phyloP scores from a whole-genome alignment of 2,797 vertebrate species.

The Cuniculus paca region DNA sequence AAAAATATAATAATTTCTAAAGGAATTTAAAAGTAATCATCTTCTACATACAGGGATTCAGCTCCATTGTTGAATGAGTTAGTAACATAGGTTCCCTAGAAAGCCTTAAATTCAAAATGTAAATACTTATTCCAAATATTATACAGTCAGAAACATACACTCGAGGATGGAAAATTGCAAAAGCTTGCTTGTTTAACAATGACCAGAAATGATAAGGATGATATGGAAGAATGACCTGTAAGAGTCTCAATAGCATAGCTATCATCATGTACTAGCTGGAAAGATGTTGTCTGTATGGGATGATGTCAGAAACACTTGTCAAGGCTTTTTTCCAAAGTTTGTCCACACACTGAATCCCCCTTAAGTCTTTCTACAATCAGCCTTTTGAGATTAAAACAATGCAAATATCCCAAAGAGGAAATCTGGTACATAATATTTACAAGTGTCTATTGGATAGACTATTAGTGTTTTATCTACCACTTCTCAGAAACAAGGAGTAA shows the following conservation, averaged over 20 bases:
- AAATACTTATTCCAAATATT: conserved; percentile 21
- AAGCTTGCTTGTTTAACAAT: neutral
- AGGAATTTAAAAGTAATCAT: neutral
- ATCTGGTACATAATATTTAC: neutral
- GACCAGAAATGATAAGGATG: neutral
- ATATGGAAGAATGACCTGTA: neutral
- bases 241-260: neutral
- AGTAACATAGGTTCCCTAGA: neutral
- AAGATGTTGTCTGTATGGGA: neutral
- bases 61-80: neutral
- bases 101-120: conserved; percentile 46
- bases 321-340: neutral
- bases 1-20: neutral
- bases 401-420: neutral
- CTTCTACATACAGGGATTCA: neutral
- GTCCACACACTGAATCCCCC: neutral
- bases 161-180: neutral
- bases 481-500: neutral
- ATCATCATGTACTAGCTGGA: neutral
- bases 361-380: neutral
- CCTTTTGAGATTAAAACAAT: neutral
- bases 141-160: neutral
- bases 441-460: neutral
- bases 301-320: neutral
- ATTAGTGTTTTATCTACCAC: neutral